Base-by-base conservation (phyloP, 2,797 vertebrate genomes). In the Galago senegalensis region DNA sequence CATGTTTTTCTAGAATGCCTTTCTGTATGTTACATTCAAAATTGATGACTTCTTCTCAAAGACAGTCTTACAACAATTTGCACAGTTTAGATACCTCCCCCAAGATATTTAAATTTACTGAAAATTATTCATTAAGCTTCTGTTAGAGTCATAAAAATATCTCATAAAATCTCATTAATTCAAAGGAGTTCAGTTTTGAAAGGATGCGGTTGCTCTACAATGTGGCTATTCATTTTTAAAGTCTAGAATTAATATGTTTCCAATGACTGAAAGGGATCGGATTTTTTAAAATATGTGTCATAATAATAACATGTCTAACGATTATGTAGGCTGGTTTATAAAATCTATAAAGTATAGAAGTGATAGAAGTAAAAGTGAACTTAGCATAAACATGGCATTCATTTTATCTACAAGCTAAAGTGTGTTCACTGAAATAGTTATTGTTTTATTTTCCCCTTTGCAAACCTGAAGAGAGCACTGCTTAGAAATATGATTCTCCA, bases 91-190 rank as follows among this genome's bases (percentile, higher is more conserved):
- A 34, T 61, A 75, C 7, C 37, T 43, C 75, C 23, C 89, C 27
- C 77, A 82, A 73, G 75, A 65, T 53, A 77, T 80, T 88, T 72
- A 82, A 60, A 77, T 18, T 7, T 60, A 56, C 86, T 92, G 69
- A 79, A 53, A 88, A 23, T 31, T 69, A 76, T 73, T 93, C 46
- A 16, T 89, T 86, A 91, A 60, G 46, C 23, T 80, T 96, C 72
- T 86, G n/a, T 70, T 69, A 53, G 7, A 29, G 25, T 63, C 70
- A 77, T 60, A 37, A 70, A 86, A 91, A 37, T 86, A 75, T 81
- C 87, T 75, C 12, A 43, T 67, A 80, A 53, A 29, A 27, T 81
- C 65, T 96, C 83, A 91, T 84, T 60, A 70, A 85, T 76, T 89
- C 20, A 65, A 60, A 14, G 27, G 29, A 84, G 49, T 69, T 84